Conservation (phyloP, 1,140 invertebrate genomes). For the Helicoverpa zea region DNA sequence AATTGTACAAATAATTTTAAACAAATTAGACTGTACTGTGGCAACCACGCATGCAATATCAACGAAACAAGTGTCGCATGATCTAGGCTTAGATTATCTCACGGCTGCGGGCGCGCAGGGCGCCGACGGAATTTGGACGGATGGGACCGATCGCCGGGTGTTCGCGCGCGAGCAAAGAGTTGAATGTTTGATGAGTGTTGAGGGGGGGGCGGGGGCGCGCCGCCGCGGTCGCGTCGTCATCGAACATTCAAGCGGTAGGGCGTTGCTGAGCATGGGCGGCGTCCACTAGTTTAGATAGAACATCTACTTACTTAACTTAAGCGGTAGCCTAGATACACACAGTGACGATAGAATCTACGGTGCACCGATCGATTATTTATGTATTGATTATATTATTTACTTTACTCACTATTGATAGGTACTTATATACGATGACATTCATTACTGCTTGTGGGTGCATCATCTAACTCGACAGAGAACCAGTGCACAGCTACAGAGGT, state of each 20-base stretch:
- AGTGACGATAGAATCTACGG: constrained; percentile 40
- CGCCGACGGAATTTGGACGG: constrained; percentile 63
- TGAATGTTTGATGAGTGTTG: constrained; percentile 87
- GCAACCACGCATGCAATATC: constrained; percentile 22
- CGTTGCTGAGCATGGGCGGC: constrained; percentile 14
- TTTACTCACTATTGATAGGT: constrained; percentile 46
- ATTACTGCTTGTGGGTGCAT: constrained; percentile 51
- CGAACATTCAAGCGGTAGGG: constrained; percentile 81
- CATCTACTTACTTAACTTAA: constrained; percentile 47
- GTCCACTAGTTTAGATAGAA: constrained; percentile 29
- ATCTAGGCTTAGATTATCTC: constrained; percentile 48
- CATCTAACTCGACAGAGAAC: constrained; percentile 57
- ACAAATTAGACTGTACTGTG: constrained; percentile 51
- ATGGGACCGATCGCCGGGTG: constrained; percentile 64
- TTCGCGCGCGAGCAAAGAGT: constrained; percentile 80
- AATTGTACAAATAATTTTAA: background rate
- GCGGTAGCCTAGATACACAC: constrained; percentile 47
- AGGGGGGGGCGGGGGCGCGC: constrained; percentile 61
- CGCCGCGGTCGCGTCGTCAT: constrained; percentile 65
- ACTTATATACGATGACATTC: constrained; percentile 34
- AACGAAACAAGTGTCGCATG: constrained; percentile 25
- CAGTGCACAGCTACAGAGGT: constrained; percentile 61
- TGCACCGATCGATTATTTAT: constrained; percentile 43
- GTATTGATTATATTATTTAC: constrained; percentile 33
- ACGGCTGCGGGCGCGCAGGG: constrained; percentile 49